Conservation (phyloP, 2,888 invertebrate genomes). For the Ophioninae sp. region DNA sequence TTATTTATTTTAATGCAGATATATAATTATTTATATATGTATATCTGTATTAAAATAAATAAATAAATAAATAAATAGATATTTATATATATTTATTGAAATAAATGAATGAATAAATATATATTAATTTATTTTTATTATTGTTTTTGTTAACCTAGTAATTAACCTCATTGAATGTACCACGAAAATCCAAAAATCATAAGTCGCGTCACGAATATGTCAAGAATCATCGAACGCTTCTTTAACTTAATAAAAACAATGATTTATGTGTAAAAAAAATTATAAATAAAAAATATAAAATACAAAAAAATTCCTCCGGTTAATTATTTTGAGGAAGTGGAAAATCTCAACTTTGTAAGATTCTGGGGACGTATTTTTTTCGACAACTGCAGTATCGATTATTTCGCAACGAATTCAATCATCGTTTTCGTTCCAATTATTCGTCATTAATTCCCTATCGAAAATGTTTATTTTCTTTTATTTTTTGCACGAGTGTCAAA, state of each 20-base stretch:
- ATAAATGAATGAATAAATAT: too few species aligned
- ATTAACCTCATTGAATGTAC: too few species aligned
- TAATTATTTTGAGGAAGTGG: not conserved
- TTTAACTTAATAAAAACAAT: not conserved
- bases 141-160: too few species aligned
- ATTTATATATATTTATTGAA: too few species aligned
- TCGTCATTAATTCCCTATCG: not conserved
- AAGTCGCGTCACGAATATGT: not conserved
- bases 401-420: not conserved
- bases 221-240: not conserved
- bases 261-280: not conserved
- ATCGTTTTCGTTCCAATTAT: not conserved
- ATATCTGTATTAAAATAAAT: too few species aligned
- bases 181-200: not conserved
- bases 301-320: not conserved
- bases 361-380: too few species aligned
- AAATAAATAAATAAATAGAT: too few species aligned
- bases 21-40: too few species aligned
- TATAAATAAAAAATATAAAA: too few species aligned
- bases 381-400: not conserved
- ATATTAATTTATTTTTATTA: too few species aligned
- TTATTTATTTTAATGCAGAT: too few species aligned
- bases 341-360: not conserved
- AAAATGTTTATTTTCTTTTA: not conserved
- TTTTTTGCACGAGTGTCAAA: not conserved